Evolutionary conservation across 1,140 invertebrate species (phyloP).

Genomic region (Babylonia areolata): DNA sequence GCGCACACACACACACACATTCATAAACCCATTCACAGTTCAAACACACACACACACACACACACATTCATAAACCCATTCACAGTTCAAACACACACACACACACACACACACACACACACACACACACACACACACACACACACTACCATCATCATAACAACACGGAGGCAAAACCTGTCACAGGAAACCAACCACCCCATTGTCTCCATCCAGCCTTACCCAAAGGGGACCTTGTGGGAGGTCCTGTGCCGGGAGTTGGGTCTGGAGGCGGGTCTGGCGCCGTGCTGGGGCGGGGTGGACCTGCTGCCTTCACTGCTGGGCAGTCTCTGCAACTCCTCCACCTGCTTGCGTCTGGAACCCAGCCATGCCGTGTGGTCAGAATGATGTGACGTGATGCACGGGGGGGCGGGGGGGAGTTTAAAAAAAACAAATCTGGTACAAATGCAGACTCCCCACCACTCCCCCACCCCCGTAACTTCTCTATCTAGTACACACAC

Average conservation of each 20-base stretch:
- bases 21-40: too few species aligned
- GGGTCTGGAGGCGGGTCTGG: slow-evolving; percentile 54
- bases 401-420: too few species aligned
- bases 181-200: not conserved
- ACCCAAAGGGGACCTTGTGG: slow-evolving; percentile 67
- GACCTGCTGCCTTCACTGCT: slow-evolving; percentile 7
- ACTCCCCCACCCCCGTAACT: too few species aligned
- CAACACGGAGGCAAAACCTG: too few species aligned
- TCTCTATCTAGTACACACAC: not conserved
- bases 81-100: not conserved
- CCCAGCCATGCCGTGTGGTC: not conserved
- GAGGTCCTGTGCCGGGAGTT: slow-evolving; percentile 62
- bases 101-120: not conserved
- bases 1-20: too few species aligned
- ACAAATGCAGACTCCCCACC: too few species aligned
- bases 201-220: not conserved
- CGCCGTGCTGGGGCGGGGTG: not conserved
- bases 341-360: slow-evolving; percentile 57
- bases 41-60: too few species aligned
- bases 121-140: too few species aligned
- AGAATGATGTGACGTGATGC: not conserved
- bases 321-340: slow-evolving; percentile 49
- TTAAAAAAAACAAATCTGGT: too few species aligned
- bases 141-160: too few species aligned
- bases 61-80: too few species aligned